phyloP scores from a whole-genome alignment of 2,797 vertebrate species.

The Neomorphus geoffroyi region DNA sequence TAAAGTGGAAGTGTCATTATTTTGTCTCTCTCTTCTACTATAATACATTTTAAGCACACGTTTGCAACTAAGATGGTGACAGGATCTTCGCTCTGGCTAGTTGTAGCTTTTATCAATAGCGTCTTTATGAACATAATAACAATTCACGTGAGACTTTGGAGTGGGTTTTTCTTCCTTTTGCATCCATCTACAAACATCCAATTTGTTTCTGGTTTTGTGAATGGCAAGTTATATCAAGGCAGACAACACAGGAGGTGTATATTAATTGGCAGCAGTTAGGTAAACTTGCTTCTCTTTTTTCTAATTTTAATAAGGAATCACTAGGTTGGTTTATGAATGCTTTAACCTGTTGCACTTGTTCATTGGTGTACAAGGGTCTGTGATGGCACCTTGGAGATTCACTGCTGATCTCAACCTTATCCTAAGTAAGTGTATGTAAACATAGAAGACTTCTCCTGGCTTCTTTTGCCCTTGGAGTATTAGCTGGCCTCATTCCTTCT shows the following conservation, averaged over 20 bases:
- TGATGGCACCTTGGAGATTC: not conserved
- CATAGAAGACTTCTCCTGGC: not conserved
- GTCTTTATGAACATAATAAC: not conserved
- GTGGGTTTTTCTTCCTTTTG: not conserved
- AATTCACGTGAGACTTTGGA: not conserved
- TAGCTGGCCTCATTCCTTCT: not conserved
- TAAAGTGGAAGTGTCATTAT: not conserved
- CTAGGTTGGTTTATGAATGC: not conserved
- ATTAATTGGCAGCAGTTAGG: not conserved
- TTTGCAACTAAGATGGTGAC: not conserved
- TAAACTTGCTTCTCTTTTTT: not conserved
- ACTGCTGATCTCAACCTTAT: not conserved
- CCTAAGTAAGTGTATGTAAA: not conserved
- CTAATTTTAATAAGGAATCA: not conserved
- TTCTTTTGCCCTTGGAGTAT: not conserved
- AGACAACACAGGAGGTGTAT: not conserved
- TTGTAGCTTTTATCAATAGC: not conserved
- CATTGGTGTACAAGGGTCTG: not conserved
- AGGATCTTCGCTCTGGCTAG: not conserved
- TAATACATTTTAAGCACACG: not conserved
- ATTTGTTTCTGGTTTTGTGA: not conserved
- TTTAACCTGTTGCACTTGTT: not conserved
- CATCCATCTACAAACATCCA: not conserved
- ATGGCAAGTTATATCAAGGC: not conserved
- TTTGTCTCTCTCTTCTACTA: not conserved